Conservation (phyloP, 2,797 vertebrate species). For the Sebastes vulpes region DNA sequence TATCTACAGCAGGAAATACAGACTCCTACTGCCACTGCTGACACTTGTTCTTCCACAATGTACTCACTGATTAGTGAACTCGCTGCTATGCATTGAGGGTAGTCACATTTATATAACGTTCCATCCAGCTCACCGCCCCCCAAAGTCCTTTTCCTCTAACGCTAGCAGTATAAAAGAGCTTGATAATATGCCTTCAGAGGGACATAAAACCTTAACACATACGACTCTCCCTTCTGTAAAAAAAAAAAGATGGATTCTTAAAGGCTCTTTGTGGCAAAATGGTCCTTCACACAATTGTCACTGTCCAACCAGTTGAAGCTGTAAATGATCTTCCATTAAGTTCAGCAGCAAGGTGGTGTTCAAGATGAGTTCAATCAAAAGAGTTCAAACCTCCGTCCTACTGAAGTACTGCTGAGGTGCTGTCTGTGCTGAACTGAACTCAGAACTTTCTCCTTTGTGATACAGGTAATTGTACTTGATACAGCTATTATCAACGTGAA, state of each 20-base stretch:
- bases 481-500: not conserved
- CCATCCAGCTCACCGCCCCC: not conserved
- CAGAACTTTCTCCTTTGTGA: not conserved
- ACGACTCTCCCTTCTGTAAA: slow-evolving; percentile 5
- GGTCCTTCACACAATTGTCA: slow-evolving; percentile 1
- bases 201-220: slow-evolving; percentile 34
- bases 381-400: not conserved
- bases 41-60: slow-evolving; percentile 14
- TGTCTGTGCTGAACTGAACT: not conserved
- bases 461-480: not conserved
- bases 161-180: slow-evolving; percentile 23
- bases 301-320: slow-evolving; percentile 8
- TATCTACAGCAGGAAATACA: slow-evolving; percentile 22
- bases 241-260: slow-evolving; percentile 15
- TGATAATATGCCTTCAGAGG: slow-evolving; percentile 39
- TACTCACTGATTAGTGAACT: slow-evolving; percentile 24
- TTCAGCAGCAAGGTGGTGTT: not conserved
- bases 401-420: not conserved
- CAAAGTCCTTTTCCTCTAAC: slow-evolving; percentile 23
- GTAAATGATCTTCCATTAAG: slow-evolving; percentile 2
- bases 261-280: slow-evolving; percentile 20
- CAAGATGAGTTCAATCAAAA: not conserved
- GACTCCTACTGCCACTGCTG: not conserved
- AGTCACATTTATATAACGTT: slow-evolving; percentile 38
- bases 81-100: not conserved